These are phyloP conservation scores for Synanceia verrucosa DNA, from an alignment of 2,797 vertebrate genomes.

Conservation along the genomic window DNA sequence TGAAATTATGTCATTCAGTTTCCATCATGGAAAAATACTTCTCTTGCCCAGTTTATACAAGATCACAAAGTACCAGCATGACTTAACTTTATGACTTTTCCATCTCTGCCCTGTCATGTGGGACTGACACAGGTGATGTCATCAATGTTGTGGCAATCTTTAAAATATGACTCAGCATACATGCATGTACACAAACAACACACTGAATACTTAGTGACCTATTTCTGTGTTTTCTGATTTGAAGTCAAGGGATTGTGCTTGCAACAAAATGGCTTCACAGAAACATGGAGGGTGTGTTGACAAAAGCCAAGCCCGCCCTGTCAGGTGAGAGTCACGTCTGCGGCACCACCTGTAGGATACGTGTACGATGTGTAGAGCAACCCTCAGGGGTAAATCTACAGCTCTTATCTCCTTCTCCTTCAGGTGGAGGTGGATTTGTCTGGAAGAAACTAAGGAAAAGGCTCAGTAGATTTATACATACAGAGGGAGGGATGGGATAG, in stretches of 20 bases:
- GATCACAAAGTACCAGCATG: conserved; percentile 17
- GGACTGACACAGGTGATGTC: conserved; percentile 29
- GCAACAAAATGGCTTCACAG: neutral
- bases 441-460: neutral
- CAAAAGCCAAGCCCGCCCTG: neutral
- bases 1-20: conserved; percentile 18
- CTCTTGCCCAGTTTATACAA: neutral
- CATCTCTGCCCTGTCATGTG: conserved; percentile 39
- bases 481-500: neutral
- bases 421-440: neutral
- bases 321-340: conserved; percentile 22
- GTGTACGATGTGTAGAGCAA: neutral
- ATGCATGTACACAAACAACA: conserved; percentile 43
- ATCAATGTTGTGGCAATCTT: conserved; percentile 23
- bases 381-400: conserved; percentile 1
- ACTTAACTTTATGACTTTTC: conserved; percentile 49
- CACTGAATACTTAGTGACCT: conserved; percentile 12
- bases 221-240: conserved; percentile 29
- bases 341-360: neutral
- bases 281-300: conserved; percentile 25
- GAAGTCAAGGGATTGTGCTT: neutral
- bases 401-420: neutral
- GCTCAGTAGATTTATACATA: neutral
- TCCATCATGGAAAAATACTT: conserved; percentile 35
- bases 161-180: conserved; percentile 30